phyloP scores from a whole-genome alignment of 2,888 invertebrate species.

The Ophion slaviceki region DNA sequence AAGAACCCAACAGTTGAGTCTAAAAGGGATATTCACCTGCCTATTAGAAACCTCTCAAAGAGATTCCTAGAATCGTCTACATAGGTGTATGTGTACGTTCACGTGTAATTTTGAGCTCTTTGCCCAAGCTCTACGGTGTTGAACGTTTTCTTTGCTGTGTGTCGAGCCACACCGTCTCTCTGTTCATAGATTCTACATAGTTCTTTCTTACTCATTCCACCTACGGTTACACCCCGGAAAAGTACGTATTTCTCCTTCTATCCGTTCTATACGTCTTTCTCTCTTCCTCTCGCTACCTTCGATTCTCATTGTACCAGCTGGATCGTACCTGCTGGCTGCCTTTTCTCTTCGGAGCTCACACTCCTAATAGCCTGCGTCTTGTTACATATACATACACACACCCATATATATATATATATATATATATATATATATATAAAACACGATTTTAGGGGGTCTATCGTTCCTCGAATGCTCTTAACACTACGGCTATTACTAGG shows the following conservation, averaged over 20 bases:
- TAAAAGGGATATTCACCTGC: slow-evolving; percentile 68
- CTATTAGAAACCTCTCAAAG: slow-evolving; percentile 68
- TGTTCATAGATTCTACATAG: slow-evolving; percentile 7
- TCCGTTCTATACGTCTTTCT: neutral
- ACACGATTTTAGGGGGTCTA: slow-evolving; percentile 21
- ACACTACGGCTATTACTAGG: slow-evolving; percentile 36
- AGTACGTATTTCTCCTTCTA: slow-evolving; percentile 12
- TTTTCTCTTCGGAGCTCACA: slow-evolving; percentile 24
- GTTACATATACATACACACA: neutral
- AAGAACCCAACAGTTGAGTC: slow-evolving; percentile 63
- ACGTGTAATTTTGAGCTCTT: slow-evolving; percentile 15
- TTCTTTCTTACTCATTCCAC: slow-evolving; percentile 23
- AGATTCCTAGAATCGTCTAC: slow-evolving; percentile 64
- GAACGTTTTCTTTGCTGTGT: slow-evolving; percentile 19
- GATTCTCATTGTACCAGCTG: slow-evolving; percentile 14
- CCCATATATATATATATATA: neutral
- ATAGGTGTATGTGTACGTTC: slow-evolving; percentile 6
- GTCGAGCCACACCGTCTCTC: slow-evolving; percentile 30
- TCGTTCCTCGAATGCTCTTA: slow-evolving; percentile 17
- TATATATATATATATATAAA: slow-evolving; percentile 5
- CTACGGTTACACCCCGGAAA: slow-evolving; percentile 4
- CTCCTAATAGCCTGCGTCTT: slow-evolving; percentile 36
- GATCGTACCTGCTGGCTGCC: slow-evolving; percentile 36
- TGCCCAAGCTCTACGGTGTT: slow-evolving; percentile 13
- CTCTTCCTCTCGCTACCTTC: slow-evolving; percentile 17